Conservation (phyloP, 2,797 vertebrate species). For the Danio albolineatus region DNA sequence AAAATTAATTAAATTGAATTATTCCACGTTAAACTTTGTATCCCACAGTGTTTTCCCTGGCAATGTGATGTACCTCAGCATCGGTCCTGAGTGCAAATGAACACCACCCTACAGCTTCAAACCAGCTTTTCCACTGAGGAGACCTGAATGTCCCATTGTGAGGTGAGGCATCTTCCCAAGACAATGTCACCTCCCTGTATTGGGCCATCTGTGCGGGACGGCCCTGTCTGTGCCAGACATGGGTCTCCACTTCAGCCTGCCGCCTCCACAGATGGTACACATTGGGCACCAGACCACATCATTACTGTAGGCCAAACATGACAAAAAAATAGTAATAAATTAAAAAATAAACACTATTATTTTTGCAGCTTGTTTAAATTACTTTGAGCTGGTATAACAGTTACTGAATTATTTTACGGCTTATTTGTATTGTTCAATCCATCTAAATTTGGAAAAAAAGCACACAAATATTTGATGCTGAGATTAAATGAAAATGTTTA, state of each 20-base stretch:
- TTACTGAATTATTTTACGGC: too few species aligned
- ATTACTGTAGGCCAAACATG: too few species aligned
- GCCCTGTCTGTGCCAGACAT: conserved; percentile 44
- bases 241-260: conserved; percentile 32
- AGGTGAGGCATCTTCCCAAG: conserved; percentile 25
- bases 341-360: too few species aligned
- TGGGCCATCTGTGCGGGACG: conserved; percentile 50
- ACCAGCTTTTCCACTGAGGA: conserved; percentile 3
- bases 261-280: conserved; percentile 48
- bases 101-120: conserved; percentile 19
- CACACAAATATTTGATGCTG: too few species aligned
- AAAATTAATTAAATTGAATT: neutral
- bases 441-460: too few species aligned
- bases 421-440: too few species aligned
- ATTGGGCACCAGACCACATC: conserved; percentile 23
- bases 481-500: too few species aligned
- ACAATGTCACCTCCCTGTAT: conserved; percentile 40
- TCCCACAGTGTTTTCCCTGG: neutral
- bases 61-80: neutral
- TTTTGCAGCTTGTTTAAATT: too few species aligned
- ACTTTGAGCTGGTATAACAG: too few species aligned
- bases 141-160: conserved; percentile 6
- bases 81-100: conserved; percentile 45
- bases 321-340: too few species aligned
- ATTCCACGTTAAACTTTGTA: neutral